Evolutionary conservation across 2,113 vertebrate genomes (phyloP), one percentile per base, ranked within the genome.

Genomic region (Setophaga coronata): DNA sequence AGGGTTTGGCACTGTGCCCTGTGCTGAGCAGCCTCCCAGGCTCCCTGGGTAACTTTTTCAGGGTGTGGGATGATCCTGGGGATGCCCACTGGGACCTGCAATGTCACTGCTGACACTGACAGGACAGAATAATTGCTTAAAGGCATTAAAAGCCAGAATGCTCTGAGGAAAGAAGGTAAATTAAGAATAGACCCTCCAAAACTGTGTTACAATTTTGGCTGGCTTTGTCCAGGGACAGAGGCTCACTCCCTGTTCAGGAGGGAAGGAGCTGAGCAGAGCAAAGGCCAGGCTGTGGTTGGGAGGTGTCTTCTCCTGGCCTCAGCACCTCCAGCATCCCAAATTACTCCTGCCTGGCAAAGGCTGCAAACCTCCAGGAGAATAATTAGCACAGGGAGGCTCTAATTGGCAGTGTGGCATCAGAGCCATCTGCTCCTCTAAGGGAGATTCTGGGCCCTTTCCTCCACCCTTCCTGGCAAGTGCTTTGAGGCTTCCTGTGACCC

Each of bases 381-480:
- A 47, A 70, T 11, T 86, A 31, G 60, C 67, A 5, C 40, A 3
- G 29, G 43, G 31, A 84, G 48, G 14, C 72, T 78, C 45, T 65
- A 51, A 77, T 12, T 90, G 90, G 76, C 33, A 4, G 23, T 3
- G 53, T 47, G 47, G 14, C 29, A 12, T 26, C 81, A 23, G 78
- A 66, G 83, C 83, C 87, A 72, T 87, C 82, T 93, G 92, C 90
- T 92, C 14, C 56, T 81, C 47, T 48, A 13, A 43, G 36, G 71
- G 29, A 29, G 62, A 73, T 64, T 50, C 66, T 10, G 48, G 54
- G 45, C 56, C 86, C 71, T 81, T 51, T 48, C 43, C 45, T 58
- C 70, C 64, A 42, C 50, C 58, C 82, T 80, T 85, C 92, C 79
- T 85, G 90, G 82, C 91, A 57, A 76, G 45, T 15, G 61, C 54